phyloP scores from a whole-genome alignment of 2,888 invertebrate genomes.

The Macrosiphum euphorbiae region DNA sequence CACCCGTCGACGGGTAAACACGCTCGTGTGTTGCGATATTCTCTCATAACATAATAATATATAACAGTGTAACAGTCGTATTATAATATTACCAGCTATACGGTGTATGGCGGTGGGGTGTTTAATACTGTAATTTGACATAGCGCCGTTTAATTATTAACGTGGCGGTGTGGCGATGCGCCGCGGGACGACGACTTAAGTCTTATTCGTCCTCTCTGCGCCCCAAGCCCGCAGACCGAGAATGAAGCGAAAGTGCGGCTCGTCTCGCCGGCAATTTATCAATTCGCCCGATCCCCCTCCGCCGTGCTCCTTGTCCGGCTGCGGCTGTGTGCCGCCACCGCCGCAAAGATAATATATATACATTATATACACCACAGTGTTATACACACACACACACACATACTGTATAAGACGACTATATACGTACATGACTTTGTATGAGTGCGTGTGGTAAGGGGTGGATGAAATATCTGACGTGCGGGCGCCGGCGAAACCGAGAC shows the following conservation, averaged over 20 bases:
- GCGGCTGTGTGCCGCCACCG: background rate
- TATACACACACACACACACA: background rate
- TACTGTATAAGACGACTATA: background rate
- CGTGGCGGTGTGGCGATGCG: background rate
- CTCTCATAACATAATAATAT: background rate
- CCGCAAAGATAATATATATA: background rate
- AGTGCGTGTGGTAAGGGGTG: background rate
- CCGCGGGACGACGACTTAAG: slow-evolving; percentile 32
- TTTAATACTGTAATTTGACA: slow-evolving; percentile 58
- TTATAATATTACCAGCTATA: background rate
- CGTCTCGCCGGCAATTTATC: slow-evolving; percentile 54
- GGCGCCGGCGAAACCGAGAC: slow-evolving; percentile 43
- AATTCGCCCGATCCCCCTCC: slow-evolving; percentile 29
- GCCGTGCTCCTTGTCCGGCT: background rate
- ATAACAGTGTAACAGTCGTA: background rate
- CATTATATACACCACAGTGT: background rate
- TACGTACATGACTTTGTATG: background rate
- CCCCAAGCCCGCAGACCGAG: background rate
- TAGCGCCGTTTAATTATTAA: slow-evolving; percentile 62
- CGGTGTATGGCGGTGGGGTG: background rate
- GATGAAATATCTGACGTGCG: slow-evolving; percentile 53
- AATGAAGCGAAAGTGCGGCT: background rate
- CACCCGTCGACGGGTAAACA: background rate
- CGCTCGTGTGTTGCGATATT: background rate
- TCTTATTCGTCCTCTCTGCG: background rate